These are phyloP conservation scores for Sinohyriopsis cumingii DNA, from an alignment of 2,888 invertebrate species.

Conservation along the genomic window DNA sequence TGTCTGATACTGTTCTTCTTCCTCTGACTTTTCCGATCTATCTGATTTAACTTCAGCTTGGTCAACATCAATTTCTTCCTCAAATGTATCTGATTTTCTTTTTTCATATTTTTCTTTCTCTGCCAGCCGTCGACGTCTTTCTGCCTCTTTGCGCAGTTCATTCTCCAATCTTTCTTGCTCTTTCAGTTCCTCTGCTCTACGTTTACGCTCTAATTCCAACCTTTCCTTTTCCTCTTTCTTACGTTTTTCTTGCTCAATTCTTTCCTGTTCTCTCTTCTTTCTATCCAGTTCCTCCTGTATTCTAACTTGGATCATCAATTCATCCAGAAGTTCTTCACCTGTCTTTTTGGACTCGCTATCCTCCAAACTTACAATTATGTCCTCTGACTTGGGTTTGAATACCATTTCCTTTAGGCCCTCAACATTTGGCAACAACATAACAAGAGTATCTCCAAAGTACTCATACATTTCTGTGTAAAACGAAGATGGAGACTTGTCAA, in stretches of 20 bases:
- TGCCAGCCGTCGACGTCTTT: constrained; percentile 26
- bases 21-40: constrained; percentile 27
- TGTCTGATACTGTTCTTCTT: constrained; percentile 11
- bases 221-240: constrained; percentile 23
- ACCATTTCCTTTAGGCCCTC: constrained; percentile 41
- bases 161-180: constrained; percentile 26
- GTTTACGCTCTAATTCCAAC: constrained; percentile 10
- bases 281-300: constrained; percentile 50
- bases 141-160: constrained; percentile 38
- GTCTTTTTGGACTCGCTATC: constrained; percentile 58
- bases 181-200: constrained; percentile 4
- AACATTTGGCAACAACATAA: constrained; percentile 56
- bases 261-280: constrained; percentile 40
- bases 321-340: constrained; percentile 65
- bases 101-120: constrained; percentile 24
- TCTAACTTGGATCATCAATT: constrained; percentile 61
- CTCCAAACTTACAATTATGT: constrained; percentile 48
- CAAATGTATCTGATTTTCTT: constrained; percentile 21
- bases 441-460: constrained; percentile 69
- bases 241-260: constrained; percentile 23
- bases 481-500: constrained; percentile 34
- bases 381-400: constrained; percentile 46
- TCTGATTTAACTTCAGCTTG: constrained; percentile 30
- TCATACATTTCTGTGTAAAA: constrained; percentile 63
- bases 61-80: constrained; percentile 38